Conservation (phyloP, 2,113 vertebrate genomes). For the Peromyscus maniculatus region DNA sequence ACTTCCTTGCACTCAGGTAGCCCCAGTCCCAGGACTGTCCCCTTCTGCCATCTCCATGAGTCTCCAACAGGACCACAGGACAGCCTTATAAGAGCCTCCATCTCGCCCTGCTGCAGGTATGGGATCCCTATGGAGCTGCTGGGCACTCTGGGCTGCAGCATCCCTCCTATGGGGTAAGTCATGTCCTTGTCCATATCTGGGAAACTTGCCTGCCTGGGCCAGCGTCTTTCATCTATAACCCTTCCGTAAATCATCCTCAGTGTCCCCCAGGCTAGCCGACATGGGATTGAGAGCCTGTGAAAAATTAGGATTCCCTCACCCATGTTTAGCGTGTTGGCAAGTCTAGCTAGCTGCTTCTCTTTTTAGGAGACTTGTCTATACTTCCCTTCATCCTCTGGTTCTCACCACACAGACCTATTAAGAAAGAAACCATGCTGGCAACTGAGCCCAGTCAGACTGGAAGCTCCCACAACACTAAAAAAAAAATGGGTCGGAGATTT, state of each 20-base stretch:
- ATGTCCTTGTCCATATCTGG: neutral
- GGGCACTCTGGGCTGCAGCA: slow-evolving; percentile 70
- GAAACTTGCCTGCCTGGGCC: neutral
- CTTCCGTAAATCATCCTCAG: neutral
- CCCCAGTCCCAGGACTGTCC: neutral
- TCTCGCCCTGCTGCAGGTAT: slow-evolving; percentile 65
- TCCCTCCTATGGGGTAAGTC: slow-evolving; percentile 78
- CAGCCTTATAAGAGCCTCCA: neutral
- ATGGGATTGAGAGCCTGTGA: neutral
- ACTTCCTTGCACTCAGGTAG: neutral
- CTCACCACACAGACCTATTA: neutral
- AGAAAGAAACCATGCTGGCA: neutral
- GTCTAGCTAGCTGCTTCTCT: neutral
- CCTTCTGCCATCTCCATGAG: neutral
- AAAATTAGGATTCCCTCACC: neutral
- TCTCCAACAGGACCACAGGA: neutral
- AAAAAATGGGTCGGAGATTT: neutral
- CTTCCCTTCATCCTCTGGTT: neutral
- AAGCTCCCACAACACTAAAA: neutral
- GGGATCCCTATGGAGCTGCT: slow-evolving; percentile 76
- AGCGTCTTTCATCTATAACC: neutral
- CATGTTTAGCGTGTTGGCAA: neutral
- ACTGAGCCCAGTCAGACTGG: neutral
- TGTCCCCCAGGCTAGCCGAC: neutral
- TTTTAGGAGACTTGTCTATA: neutral